Conservation (phyloP, 1,140 invertebrate genomes). For the Dendroctonus ponderosae region DNA sequence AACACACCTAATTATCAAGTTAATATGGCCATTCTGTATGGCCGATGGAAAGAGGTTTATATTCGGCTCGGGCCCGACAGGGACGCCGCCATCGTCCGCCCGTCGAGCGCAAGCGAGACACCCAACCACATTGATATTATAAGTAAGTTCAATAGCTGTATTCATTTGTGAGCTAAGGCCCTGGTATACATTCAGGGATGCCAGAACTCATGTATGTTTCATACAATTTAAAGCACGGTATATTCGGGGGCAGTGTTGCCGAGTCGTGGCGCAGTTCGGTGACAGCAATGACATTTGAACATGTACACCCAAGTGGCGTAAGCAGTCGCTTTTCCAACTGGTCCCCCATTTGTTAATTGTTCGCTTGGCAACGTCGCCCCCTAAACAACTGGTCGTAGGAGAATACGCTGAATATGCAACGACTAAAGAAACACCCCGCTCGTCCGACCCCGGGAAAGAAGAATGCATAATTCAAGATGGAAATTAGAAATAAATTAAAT, state of each 20-base stretch:
- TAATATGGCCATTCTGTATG: conserved; percentile 74
- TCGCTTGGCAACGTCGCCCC: conserved; percentile 25
- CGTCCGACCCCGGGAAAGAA: conserved; percentile 29
- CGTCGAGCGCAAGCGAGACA: conserved; percentile 42
- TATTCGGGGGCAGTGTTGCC: conserved; percentile 42
- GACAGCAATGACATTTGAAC: too few species aligned
- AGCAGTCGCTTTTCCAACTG: too few species aligned
- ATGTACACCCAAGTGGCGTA: too few species aligned
- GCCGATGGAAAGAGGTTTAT: conserved; percentile 52
- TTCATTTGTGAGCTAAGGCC: conserved; percentile 68
- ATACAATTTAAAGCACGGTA: conserved; percentile 51
- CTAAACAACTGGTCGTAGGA: conserved; percentile 33
- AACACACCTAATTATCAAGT: conserved; percentile 87
- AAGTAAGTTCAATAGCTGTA: conserved; percentile 72
- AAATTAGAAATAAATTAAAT: conserved; percentile 55
- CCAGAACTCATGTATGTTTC: conserved; percentile 52
- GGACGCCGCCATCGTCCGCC: conserved; percentile 38
- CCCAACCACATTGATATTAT: conserved; percentile 67
- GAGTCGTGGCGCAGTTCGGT: background rate
- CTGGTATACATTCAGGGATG: conserved; percentile 50
- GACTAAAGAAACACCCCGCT: conserved; percentile 39
- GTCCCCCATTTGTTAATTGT: too few species aligned
- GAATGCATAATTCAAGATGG: conserved; percentile 53
- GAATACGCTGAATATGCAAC: conserved; percentile 48
- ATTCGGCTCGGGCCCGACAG: conserved; percentile 45